Evolutionary conservation across 2,888 invertebrate genomes (phyloP), one percentile per base, ranked within the genome.

Genomic region (Lamproptera curius): DNA sequence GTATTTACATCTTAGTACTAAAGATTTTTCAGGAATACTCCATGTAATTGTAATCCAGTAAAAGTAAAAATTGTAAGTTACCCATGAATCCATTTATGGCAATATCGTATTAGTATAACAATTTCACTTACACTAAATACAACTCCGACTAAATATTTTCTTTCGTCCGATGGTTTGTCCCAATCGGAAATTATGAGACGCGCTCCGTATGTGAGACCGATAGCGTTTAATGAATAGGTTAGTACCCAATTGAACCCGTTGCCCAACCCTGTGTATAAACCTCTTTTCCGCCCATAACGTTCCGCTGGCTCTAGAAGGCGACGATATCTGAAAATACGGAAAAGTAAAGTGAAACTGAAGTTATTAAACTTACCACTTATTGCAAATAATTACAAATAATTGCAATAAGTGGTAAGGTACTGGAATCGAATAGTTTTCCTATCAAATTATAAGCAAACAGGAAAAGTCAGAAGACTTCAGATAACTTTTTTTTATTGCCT

Each of bases 131-230:
- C 94, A 63, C 92, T 92, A 39, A 93, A 91, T 38, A 94, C 76
- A 0, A 90, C 89, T 1, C 92, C 92, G 0, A 94, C 91, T 0
- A 91, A 89, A 58, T 94, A 94, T 52, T 82, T 85, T 14, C 88
- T 83, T 10, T 91, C 89, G 4, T 90, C 90, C 1, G 83, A 72
- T 0, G 89, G 87, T 16, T 89, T 80, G 10, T 88, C 77, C 6
- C 90, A 88, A 61, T 92, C 92, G 0, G 87, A 81, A 14, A 94
- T 66, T 13, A 94, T 92, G 6, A 95, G 81, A 43, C 90, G 80
- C 0, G 93, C 91, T 0, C 95, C 95, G 68, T 94, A 95, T 83
- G 93, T 92, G 65, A 95, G 91, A 2, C 93, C 93, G 14, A 95
- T 77, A 1, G 94, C 92, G 64, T 93, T 94, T 52, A 93, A 90